These are phyloP conservation scores for Aselliscus stoliczkanus DNA, from an alignment of 2,797 vertebrate genomes.

Conservation along the genomic window DNA sequence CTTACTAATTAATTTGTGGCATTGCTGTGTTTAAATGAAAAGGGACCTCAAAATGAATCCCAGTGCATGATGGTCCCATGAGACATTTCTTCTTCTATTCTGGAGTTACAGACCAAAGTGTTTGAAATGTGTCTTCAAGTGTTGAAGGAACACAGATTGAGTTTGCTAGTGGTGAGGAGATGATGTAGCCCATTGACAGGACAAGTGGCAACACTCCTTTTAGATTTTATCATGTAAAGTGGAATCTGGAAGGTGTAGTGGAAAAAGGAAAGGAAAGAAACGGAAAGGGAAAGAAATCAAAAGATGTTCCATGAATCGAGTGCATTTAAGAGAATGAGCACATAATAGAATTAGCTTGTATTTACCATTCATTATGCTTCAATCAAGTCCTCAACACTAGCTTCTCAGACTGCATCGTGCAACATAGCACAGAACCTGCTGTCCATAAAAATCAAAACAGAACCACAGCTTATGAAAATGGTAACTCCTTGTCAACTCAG, in stretches of 20 bases:
- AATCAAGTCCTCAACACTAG: slow-evolving; percentile 51
- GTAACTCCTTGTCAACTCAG: slow-evolving; percentile 69
- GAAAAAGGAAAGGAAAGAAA: background rate
- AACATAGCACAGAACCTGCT: slow-evolving; percentile 55
- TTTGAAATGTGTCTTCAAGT: slow-evolving; percentile 2
- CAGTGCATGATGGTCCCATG: background rate
- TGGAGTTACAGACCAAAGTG: background rate
- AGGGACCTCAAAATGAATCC: slow-evolving; percentile 38
- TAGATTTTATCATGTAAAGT: slow-evolving; percentile 21
- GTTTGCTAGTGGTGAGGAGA: background rate
- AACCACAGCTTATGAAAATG: slow-evolving; percentile 68
- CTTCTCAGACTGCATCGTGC: slow-evolving; percentile 37
- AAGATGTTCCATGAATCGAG: background rate
- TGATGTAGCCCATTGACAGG: slow-evolving; percentile 36
- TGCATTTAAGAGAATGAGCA: background rate
- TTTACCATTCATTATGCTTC: slow-evolving; percentile 54
- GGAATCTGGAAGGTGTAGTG: background rate
- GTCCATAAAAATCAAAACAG: slow-evolving; percentile 72
- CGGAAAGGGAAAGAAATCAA: slow-evolving; percentile 20
- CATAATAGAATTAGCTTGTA: slow-evolving; percentile 17
- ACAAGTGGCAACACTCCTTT: slow-evolving; percentile 27
- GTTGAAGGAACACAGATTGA: background rate
- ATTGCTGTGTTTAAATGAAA: slow-evolving; percentile 27
- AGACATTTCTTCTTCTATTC: background rate
- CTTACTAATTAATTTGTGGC: slow-evolving; percentile 45